Percentiles rank a stretch among this genome's conserved stretches.
phyloP scores from a whole-genome alignment of 2,888 invertebrate genomes.

The Teleogryllus oceanicus region DNA sequence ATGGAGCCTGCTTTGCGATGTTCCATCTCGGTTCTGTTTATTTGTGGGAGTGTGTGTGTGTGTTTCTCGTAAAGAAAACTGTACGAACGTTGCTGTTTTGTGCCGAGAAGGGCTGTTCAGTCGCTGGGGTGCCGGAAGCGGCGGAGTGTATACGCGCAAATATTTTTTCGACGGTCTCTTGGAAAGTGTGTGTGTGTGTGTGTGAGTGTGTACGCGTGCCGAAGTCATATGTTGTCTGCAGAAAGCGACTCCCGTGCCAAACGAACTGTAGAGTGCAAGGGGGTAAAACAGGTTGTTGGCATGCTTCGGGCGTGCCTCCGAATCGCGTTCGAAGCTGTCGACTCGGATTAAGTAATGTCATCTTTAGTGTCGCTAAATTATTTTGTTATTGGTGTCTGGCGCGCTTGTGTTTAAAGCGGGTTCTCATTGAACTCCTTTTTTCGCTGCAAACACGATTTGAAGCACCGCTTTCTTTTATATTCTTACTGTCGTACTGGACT shows the following conservation, averaged over 20 bases:
- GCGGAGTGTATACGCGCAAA: too few species aligned
- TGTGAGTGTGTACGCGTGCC: background rate
- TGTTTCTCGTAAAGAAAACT: background rate
- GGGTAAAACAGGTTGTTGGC: background rate
- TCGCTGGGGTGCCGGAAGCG: background rate
- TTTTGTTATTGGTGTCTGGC: too few species aligned
- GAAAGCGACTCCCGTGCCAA: background rate
- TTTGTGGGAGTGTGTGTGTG: background rate
- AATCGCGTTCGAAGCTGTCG: too few species aligned
- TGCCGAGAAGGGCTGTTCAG: background rate
- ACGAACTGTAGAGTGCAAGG: background rate
- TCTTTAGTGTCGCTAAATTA: too few species aligned
- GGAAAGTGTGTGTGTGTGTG: background rate
- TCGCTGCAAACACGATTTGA: background rate
- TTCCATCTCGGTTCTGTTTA: background rate
- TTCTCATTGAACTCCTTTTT: too few species aligned
- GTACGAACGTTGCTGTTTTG: too few species aligned
- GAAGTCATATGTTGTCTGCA: background rate
- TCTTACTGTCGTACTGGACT: background rate
- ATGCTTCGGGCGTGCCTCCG: background rate
- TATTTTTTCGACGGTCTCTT: too few species aligned
- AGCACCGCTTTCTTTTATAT: background rate
- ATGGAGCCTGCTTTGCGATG: background rate
- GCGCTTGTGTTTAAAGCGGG: too few species aligned
- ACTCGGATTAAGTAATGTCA: too few species aligned